Percentiles rank a stretch among this genome's conserved stretches.
phyloP scores from a whole-genome alignment of 2,888 invertebrate genomes.

The Andrena marginata region DNA sequence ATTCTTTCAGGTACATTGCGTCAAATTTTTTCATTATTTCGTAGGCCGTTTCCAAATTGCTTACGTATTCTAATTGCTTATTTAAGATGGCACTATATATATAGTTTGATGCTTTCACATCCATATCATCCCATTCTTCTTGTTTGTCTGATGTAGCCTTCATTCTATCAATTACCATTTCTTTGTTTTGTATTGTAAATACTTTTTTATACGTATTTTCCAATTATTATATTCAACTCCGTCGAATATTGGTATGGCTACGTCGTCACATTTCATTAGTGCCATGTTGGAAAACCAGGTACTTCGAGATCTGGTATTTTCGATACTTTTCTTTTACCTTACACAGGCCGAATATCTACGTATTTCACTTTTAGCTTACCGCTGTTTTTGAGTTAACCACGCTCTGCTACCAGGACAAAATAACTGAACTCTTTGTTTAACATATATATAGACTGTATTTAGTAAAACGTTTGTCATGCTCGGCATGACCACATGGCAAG shows the following conservation, averaged over 20 bases:
- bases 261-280: conserved; percentile 11
- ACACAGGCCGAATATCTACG: not conserved
- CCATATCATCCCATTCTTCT: conserved; percentile 58
- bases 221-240: conserved; percentile 64
- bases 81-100: conserved; percentile 27
- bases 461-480: not conserved
- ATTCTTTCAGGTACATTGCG: too few species aligned
- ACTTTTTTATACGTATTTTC: conserved; percentile 62
- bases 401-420: not conserved
- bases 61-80: too few species aligned
- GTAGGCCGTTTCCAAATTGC: too few species aligned
- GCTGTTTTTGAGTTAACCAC: not conserved
- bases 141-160: not conserved
- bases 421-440: not conserved
- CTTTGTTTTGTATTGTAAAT: conserved; percentile 42
- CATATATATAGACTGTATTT: not conserved
- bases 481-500: too few species aligned
- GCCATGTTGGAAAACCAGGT: not conserved
- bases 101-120: conserved; percentile 65
- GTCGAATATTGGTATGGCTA: conserved; percentile 58
- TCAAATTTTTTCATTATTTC: too few species aligned
- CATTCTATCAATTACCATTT: conserved; percentile 4
- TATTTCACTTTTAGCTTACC: not conserved
- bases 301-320: too few species aligned
- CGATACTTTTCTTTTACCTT: not conserved